These are phyloP conservation scores for Burhinus bistriatus DNA, from an alignment of 2,113 vertebrate species.

Conservation along the genomic window DNA sequence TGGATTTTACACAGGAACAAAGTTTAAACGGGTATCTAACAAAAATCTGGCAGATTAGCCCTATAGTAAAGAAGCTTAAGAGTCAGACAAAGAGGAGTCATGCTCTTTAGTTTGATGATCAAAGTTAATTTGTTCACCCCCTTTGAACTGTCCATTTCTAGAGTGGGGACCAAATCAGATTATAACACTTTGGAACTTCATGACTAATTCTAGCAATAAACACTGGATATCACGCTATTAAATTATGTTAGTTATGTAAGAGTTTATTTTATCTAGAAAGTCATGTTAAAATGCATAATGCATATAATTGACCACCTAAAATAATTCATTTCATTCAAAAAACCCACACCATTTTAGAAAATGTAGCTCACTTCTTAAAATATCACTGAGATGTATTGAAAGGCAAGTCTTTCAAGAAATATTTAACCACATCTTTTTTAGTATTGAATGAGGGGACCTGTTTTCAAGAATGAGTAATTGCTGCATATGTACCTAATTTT, in stretches of 20 bases:
- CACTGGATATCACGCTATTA: neutral
- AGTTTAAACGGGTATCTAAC: neutral
- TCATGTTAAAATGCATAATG: neutral
- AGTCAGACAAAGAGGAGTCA: neutral
- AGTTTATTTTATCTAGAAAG: neutral
- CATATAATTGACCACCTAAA: neutral
- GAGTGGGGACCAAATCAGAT: neutral
- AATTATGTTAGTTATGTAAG: neutral
- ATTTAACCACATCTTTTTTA: neutral
- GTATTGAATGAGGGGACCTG: too few relatives aligned
- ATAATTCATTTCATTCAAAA: neutral
- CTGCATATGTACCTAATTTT: neutral
- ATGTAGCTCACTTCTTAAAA: neutral
- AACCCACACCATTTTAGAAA: neutral
- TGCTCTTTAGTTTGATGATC: neutral
- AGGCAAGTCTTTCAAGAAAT: neutral
- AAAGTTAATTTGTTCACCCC: neutral
- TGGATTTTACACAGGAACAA: conserved; percentile 22
- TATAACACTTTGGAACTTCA: neutral
- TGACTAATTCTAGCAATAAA: neutral
- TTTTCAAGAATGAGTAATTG: neutral
- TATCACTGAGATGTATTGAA: neutral
- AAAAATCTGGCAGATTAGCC: conserved; percentile 11
- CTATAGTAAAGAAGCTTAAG: conserved; percentile 7
- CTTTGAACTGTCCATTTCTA: neutral